Evolutionary conservation across 2,113 vertebrate species (phyloP), one percentile per base, ranked within the genome.

Genomic region (Crypturellus undulatus): DNA sequence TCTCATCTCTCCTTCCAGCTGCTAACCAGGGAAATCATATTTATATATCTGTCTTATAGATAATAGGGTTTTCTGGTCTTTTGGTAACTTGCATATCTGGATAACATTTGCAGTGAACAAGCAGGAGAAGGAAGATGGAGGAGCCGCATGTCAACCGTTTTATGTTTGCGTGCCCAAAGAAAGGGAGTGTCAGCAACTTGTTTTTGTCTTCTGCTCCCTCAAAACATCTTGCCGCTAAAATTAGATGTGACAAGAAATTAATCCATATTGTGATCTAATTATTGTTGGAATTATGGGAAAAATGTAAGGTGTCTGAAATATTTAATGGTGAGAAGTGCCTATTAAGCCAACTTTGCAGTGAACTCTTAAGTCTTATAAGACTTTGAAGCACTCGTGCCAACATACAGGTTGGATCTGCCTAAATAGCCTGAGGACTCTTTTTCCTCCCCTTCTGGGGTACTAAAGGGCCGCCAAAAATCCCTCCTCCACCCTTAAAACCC

Each of bases 221-320:
- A 93, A 90, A 97, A 95, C 17, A 91, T 90, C 71, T 95, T 96
- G 84, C 83, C 68, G 90, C 84, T 93, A 94, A 97, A 96, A 98
- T 97, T 96, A 87, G 91, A 97, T 97, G 87, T 98, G 98, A 98
- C 97, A 97, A 97, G 94, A 97, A 97, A 98, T 98, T 98, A 98
- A 98, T 97, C 93, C 65, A 96, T 77, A 96, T 96, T 96, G 94
- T 96, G 94, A 96, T 96, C 86, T 97, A 98, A 98, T 97, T 97
- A 97, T 96, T 94, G 71, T 87, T 98, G 92, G 93, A 97, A 97
- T 97, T 96, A 96, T 92, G 95, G 92, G 79, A n/a, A 92, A 97
- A 97, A 91, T 84, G 76, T 96, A 96, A 96, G 94, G 68, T 96
- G 97, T 97, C 97, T 94, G 79, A 97, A 97, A 94, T 96, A 97